Conservation (phyloP, 2,888 invertebrate species). For the Volucella inanis region DNA sequence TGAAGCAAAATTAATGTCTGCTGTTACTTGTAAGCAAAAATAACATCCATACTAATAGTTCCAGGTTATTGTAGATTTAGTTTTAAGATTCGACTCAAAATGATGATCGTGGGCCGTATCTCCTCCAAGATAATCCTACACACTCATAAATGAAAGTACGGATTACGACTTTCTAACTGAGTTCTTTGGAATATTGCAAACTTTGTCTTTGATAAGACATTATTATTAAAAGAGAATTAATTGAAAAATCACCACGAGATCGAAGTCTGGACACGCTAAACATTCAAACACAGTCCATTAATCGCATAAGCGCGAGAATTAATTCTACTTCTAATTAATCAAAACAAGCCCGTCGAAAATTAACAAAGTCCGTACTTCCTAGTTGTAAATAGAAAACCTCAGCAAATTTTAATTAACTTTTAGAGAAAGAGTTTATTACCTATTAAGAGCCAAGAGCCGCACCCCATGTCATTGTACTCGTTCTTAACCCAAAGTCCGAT, state of each 20-base stretch:
- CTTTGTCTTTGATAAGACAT: background rate
- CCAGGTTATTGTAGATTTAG: too few species aligned
- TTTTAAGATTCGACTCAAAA: too few species aligned
- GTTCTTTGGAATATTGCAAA: too few species aligned
- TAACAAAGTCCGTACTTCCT: constrained; percentile 15
- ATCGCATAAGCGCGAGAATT: constrained; percentile 28
- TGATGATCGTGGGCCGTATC: too few species aligned
- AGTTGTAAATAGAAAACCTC: background rate
- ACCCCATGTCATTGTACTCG: background rate
- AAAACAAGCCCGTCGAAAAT: background rate
- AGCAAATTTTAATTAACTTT: constrained; percentile 14
- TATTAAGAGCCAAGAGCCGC: constrained; percentile 14
- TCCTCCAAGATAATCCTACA: too few species aligned
- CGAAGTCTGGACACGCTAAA: background rate
- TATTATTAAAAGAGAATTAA: constrained; percentile 42
- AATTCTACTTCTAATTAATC: background rate
- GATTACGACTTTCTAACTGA: too few species aligned
- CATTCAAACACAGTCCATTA: constrained; percentile 19
- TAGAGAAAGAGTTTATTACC: background rate
- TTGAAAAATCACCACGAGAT: constrained; percentile 6
- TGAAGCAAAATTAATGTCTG: too few species aligned
- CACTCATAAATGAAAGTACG: too few species aligned
- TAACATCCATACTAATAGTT: too few species aligned
- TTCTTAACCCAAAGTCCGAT: constrained; percentile 21
- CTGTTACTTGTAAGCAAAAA: too few species aligned